Evolutionary conservation across 1,140 invertebrate species (phyloP).

Genomic region (Brachionus asplanchnoidis): DNA sequence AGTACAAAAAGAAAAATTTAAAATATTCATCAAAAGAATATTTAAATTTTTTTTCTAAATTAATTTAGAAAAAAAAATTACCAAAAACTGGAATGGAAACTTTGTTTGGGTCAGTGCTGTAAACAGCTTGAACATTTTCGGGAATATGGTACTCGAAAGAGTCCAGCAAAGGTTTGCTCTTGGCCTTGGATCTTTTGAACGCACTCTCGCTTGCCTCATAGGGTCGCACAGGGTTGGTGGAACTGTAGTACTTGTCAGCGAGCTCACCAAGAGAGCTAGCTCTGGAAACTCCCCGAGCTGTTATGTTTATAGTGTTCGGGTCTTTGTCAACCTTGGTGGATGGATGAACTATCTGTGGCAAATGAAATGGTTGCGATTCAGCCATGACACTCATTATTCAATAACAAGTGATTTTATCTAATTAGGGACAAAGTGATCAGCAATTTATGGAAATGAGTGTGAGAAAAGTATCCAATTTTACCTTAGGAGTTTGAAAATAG

Average conservation of each 20-base stretch:
- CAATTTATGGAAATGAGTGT: background rate
- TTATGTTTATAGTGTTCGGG: conserved; percentile 17
- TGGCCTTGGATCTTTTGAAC: conserved; percentile 13
- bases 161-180: background rate
- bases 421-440: background rate
- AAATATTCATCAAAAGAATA: background rate
- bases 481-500: background rate
- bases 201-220: background rate
- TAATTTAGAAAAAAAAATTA: conserved; percentile 14
- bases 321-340: conserved; percentile 10
- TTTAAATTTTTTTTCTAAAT: background rate
- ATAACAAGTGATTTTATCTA: background rate
- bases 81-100: conserved; percentile 34
- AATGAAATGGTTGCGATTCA: conserved; percentile 2
- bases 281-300: conserved; percentile 9
- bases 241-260: conserved; percentile 10
- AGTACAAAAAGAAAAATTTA: conserved; percentile 6
- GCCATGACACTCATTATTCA: conserved; percentile 11
- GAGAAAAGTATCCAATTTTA: background rate
- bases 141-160: conserved; percentile 22
- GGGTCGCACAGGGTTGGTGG: background rate
- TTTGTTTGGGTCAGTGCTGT: conserved; percentile 14
- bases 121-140: conserved; percentile 20
- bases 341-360: conserved; percentile 31
- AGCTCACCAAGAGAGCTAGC: conserved; percentile 31